These are phyloP conservation scores for Felis catus DNA, from an alignment of 2,113 vertebrate genomes.

Conservation along the genomic window F.catus_Fca126_mat1.0 CM031413.1:150903001-150903500, in stretches of 20 bases:
- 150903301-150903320: background rate
- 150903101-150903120: background rate
- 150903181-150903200: background rate
- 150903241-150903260: background rate
- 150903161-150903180: background rate
- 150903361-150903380: background rate
- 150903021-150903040: background rate
- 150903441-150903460: background rate
- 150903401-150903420: background rate
- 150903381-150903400: background rate
- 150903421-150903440: background rate
- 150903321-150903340: background rate
- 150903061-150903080: background rate
- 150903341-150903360: background rate
- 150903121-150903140: background rate
- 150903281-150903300: background rate
- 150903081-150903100: background rate
- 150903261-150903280: background rate
- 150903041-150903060: background rate
- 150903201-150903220: background rate
- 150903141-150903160: background rate
- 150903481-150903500: background rate
- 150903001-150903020: background rate
- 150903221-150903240: background rate
- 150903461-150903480: background rate